Percentiles rank a stretch among this genome's conserved stretches.
Evolutionary conservation across 1,140 invertebrate species (phyloP).

Genomic region (Cyclargus thomasi): DNA sequence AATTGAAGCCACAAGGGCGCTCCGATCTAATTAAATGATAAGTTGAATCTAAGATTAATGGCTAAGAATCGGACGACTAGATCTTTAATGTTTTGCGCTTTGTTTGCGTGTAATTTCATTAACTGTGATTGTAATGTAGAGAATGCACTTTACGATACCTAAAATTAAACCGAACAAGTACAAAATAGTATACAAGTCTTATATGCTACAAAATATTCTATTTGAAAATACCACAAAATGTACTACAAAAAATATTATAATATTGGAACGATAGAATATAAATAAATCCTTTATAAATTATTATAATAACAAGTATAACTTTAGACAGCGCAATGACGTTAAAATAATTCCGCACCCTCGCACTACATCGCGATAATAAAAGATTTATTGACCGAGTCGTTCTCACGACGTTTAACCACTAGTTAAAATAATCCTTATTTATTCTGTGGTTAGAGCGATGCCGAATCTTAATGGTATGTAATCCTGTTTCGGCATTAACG

Average conservation of each 20-base stretch:
- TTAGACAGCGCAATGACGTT: background rate
- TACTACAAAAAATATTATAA: no score
- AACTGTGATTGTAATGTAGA: background rate
- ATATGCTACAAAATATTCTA: no score
- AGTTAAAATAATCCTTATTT: slow-evolving; percentile 67
- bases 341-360: slow-evolving; percentile 21
- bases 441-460: slow-evolving; percentile 52
- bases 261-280: no score
- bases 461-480: slow-evolving; percentile 63
- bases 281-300: no score
- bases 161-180: no score
- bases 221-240: no score
- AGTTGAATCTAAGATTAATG: slow-evolving; percentile 70
- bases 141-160: no score
- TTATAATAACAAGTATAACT: no score
- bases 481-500: slow-evolving; percentile 63
- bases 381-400: slow-evolving; percentile 36
- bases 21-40: slow-evolving; percentile 74
- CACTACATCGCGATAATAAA: slow-evolving; percentile 25
- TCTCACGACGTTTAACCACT: slow-evolving; percentile 59
- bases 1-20: slow-evolving; percentile 71
- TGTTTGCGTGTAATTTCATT: slow-evolving; percentile 24
- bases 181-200: no score
- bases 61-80: slow-evolving; percentile 53
- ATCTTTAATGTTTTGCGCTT: slow-evolving; percentile 49